Evolutionary conservation across 1,140 invertebrate species (phyloP), one percentile per base, ranked within the genome.

Genomic region (Cepaea nemoralis): DNA sequence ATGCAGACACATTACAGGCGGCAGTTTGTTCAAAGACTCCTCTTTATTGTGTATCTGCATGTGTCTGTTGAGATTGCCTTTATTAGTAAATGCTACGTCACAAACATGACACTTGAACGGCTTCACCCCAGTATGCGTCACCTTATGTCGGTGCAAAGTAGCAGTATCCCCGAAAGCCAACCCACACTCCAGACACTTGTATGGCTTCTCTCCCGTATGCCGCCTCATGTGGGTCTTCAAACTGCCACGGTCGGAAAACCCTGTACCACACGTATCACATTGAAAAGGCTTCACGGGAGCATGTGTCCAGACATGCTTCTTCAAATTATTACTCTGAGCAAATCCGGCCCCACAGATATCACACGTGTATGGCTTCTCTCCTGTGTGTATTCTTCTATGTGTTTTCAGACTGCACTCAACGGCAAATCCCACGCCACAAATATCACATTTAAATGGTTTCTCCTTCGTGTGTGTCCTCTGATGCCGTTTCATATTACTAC

Each of bases 151-250:
- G 22, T 55, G 8, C 50, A 55, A 2, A 19, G 6, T 55, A 55
- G 8, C 50, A 55, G 8, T 24, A 55, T 55, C 50, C 8, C 3
- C 19, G n/a, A 55, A 55, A 14, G 16, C 19, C 2, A 14, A 14
- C 19, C n/a, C 50, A 55, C 50, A 55, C 19, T 22, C 50, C 3
- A 22, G 16, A 19, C 50, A 55, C n/a, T 55, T 55, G 50, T 55
- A 55, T 22, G 50, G 50, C 50, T 55, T 55, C 50, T 55, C 50
- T 55, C 50, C 50, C n/a, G 50, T 55, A 55, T 55, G 50, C 19
- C n/a, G 19, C 22, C 50, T 55, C n/a, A 14, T 14, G 50, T 55
- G 50, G 19, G 50, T 22, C 19, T 55, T 55, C 19, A 55, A 19
- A 55, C 50, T 55, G 50, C 50, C 22, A 14, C 50, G 50, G 50